Evolutionary conservation across 2,113 vertebrate genomes (phyloP), one percentile per base, ranked within the genome.

Genomic region (Scopus umbretta): DNA sequence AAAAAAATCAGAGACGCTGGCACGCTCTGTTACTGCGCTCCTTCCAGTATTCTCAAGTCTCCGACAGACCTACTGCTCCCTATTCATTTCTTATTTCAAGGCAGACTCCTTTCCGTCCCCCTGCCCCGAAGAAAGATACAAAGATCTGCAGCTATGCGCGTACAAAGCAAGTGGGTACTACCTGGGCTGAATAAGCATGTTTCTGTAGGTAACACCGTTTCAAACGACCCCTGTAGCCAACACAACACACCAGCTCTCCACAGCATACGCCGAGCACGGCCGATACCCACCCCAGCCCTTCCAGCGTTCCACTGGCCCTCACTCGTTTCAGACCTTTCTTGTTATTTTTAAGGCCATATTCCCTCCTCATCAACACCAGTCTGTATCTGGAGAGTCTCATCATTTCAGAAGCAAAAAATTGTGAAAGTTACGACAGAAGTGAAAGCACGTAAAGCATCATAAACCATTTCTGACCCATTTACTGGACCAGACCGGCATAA

Each of bases 21-120:
- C n/a, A 61, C 0, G 0, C 19, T 6, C 18, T 32, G 40, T 30
- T 56, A 23, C 80, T 17, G 38, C 0, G 2, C 40, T 40, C 47
- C 86, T 96, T 73, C 13, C 3, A 17, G 40, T 26, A 58, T n/a
- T 70, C 78, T 61, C 73, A 11, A 23, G 42, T 45, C 52, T 74
- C 55, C 47, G 47, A n/a, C 59, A 76, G 36, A 9, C 15, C 49
- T 68, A 14, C n/a, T 21, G n/a, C 42, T 47, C 52, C 72, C 61
- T 27, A 36, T 38, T 36, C 9, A 89, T 62, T 61, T 74, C 79
- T 53, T 50, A 38, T 22, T n/a, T 14, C 59, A 79, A 75, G 23
- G 15, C 12, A 62, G 15, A 7, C 5, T 5, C 0, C 5, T 4
- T 9, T 8, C 9, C 5, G 3, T 10, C 11, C 20, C 4, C 12